Evolutionary conservation across 2,888 invertebrate species (phyloP), one percentile per base, ranked within the genome.

Genomic region (Tetramorium bicarinatum): DNA sequence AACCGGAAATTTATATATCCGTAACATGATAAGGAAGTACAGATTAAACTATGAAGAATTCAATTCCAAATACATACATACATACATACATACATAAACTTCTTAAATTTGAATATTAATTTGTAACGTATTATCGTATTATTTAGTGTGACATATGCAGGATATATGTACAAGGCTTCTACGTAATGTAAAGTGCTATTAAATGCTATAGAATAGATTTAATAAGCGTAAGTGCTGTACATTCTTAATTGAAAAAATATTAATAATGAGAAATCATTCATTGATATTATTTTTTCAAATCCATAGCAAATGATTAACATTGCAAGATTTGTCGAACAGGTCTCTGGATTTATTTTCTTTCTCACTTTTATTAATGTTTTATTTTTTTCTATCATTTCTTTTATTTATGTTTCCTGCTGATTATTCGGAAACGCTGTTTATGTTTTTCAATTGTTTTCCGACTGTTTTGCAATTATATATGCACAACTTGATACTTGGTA

Each of bases 191-290:
- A 34, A 69, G 34, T n/a, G n/a, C 3, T 64, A 52, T 15, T 9
- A 21, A 38, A 54, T 71, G 34, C 21, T 34, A 59, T 59, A 29
- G 59, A 72, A 54, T 66, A 82, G 7, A 21, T 38, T 34, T n/a
- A 47, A 13, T 7, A n/a, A n/a, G 15, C 38, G 7, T 41, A 64
- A 29, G 2, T 29, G 34, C 11, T 66, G 15, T 13, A n/a, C 4
- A 18, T 67, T 29, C 41, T 75, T 69, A 25, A 49, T 72, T 7
- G 1, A 21, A 41, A 71, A 38, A 38, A 13, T 4, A 29, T 41
- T 38, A 41, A 25, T 41, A 11, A 25, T 34, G 9, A 0, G 18
- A 29, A 13, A 38, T 52, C 15, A 15, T 54, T 38, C 2, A 13
- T 21, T 56, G 25, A 13, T 7, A 54, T 71, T 56, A 72, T 38